Evolutionary conservation across 2,113 vertebrate species (phyloP), one percentile per base, ranked within the genome.

Genomic region (Gymnobelideus leadbeateri): DNA sequence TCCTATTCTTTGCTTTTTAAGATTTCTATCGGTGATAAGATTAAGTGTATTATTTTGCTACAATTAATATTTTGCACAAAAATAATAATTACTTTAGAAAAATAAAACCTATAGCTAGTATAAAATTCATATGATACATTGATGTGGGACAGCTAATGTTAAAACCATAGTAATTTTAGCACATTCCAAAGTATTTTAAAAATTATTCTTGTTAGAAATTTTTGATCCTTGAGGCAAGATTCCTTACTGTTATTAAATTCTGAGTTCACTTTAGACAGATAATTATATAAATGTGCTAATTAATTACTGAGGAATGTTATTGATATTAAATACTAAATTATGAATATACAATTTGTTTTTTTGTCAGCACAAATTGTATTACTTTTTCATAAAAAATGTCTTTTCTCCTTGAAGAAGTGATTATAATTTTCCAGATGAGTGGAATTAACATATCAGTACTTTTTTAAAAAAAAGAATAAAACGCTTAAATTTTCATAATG

Each of bases 11-110:
- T 84, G n/a, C 6, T 91, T 95, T 92, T 91, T 37, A 92, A 89
- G 68, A 91, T 96, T 96, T 96, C 8, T 94, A 51, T 93, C 95
- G 94, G 77, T 43, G n/a, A 49, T 68, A 96, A 57, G 25, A 12
- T 14, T 92, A 21, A 91, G 54, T 96, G 94, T 53, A 46, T 25
- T 91, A 19, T 90, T 95, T 95, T 91, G 55, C 77, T 94, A 57
- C 61, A 90, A 90, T 96, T 91, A 51, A 14, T 12, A 37, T 84
- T 21, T 96, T 96, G 31, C 47, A 95, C 21, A 52, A 25, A 91
- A 61, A 52, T 46, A 95, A 37, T 43, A 95, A 90, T 95, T 95
- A 95, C 4, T 77, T 21, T 21, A 31, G 14, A 21, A 53, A 92
- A 97, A 90, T 57, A 91, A 90, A 77, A 2, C 24, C 61, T 96